Evolutionary conservation across 2,113 vertebrate species (phyloP).

Genomic region (Bubalus kerabau): DNA sequence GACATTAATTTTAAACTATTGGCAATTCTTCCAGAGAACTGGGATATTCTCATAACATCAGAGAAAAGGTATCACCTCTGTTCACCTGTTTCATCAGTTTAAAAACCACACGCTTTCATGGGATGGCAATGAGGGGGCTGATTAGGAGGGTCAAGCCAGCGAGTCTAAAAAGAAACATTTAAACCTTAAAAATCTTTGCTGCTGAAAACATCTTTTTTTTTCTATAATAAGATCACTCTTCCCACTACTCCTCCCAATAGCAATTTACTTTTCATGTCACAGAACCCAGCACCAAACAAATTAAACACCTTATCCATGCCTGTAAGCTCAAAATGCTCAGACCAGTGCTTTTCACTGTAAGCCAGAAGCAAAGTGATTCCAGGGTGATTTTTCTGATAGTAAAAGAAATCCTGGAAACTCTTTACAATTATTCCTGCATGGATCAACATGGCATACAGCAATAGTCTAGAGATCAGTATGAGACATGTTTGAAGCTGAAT

Average conservation of each 20-base stretch:
- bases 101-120: background rate
- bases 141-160: background rate
- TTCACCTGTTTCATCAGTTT: background rate
- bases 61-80: background rate
- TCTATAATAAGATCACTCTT: background rate
- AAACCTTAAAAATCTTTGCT: background rate
- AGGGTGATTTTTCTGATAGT: constrained; percentile 30
- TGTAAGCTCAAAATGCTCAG: constrained; percentile 26
- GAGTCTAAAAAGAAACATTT: background rate
- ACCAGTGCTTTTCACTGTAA: background rate
- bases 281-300: constrained; percentile 47
- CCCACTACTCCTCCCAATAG: background rate
- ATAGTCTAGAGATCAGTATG: constrained; percentile 55
- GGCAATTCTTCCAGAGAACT: background rate
- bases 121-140: background rate
- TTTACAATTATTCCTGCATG: constrained; percentile 65
- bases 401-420: constrained; percentile 48
- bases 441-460: constrained; percentile 60
- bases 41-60: constrained; percentile 29
- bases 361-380: background rate
- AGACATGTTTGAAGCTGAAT: constrained; percentile 62
- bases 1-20: background rate
- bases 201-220: background rate
- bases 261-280: constrained; percentile 49
- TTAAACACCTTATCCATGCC: background rate